A percentile compares a stretch with the other conserved stretches of the same genome.
Evolutionary conservation across 2,888 invertebrate genomes (phyloP).

Genomic region (Mesochorus sp.): DNA sequence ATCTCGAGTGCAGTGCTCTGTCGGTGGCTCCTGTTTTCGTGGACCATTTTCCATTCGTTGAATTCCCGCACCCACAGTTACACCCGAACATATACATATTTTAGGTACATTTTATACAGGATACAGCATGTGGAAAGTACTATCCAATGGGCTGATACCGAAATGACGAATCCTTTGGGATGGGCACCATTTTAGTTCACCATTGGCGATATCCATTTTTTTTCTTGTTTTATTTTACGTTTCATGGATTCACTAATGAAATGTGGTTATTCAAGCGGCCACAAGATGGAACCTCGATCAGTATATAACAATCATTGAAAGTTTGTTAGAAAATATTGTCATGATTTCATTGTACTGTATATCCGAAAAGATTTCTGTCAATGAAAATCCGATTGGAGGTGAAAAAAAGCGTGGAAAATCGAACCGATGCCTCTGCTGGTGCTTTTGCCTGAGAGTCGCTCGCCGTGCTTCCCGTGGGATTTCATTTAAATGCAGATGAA

Average conservation of each 20-base stretch:
- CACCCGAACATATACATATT: background rate
- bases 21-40: background rate
- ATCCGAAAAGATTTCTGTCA: constrained; percentile 22
- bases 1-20: constrained; percentile 37
- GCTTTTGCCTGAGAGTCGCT: constrained; percentile 47
- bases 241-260: too few species aligned
- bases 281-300: too few species aligned
- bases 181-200: too few species aligned
- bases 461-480: constrained; percentile 63
- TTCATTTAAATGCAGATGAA: constrained; percentile 79
- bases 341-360: constrained; percentile 35
- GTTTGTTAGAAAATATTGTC: background rate
- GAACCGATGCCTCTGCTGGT: constrained; percentile 35
- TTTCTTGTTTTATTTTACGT: too few species aligned
- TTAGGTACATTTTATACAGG: background rate
- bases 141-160: too few species aligned
- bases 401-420: constrained; percentile 48
- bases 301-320: background rate
- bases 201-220: too few species aligned
- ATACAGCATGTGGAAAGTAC: background rate
- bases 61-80: background rate
- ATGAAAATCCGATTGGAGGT: constrained; percentile 37
- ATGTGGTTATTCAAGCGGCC: too few species aligned
- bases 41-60: background rate
- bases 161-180: too few species aligned